Base-by-base conservation (phyloP, 1,140 invertebrate genomes). In the Ericerus pela region DNA sequence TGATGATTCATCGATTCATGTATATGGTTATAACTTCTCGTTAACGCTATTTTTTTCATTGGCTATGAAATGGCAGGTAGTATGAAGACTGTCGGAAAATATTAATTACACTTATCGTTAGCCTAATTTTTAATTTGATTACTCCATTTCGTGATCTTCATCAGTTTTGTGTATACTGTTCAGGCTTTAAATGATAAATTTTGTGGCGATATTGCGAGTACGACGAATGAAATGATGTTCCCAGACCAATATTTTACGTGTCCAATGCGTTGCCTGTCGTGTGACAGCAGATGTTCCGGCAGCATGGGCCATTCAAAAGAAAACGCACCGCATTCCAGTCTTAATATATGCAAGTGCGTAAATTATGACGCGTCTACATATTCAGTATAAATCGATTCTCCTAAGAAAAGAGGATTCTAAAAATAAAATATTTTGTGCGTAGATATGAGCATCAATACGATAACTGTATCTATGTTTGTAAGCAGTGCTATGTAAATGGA, bases 201-300 rank as follows among this genome's bases (percentile, higher is more conserved):
- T 64, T 80, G 74, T 63, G 82, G 78, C 3, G 73, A 80, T 55
- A 78, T 86, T 28, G 74, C 75, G 36, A 79, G 78, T 60, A 70
- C 71, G 41, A 66, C 41, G 12, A 18, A 74, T 12, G 75, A 76
- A 38, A 75, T 77, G 61, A 72, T 83, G 38, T 88, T 88, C 70
- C 80, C 84, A 18, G 81, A 87, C 62, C 78, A 87, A 64, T 86
- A 86, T 70, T 88, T 89, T 63, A 85, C 84, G 0, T 90, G 86
- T 67, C 73, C 76, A 10, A 69, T 74, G 1, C 76, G 76, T 58
- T 90, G 85, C 68, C 69, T 81, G 30, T 82, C 83, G 27, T 90
- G 86, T 70, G 75, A 73, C 64, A 68, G 67, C 53, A 73, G 79
- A n/a, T 90, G 87, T 66, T 71, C 68, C 55, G 73, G 77, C 33